Base-by-base conservation (phyloP, 30 jellyfish, hydroid and myxozoan genomes). In the Chrysaora quinquecirrha region DNA sequence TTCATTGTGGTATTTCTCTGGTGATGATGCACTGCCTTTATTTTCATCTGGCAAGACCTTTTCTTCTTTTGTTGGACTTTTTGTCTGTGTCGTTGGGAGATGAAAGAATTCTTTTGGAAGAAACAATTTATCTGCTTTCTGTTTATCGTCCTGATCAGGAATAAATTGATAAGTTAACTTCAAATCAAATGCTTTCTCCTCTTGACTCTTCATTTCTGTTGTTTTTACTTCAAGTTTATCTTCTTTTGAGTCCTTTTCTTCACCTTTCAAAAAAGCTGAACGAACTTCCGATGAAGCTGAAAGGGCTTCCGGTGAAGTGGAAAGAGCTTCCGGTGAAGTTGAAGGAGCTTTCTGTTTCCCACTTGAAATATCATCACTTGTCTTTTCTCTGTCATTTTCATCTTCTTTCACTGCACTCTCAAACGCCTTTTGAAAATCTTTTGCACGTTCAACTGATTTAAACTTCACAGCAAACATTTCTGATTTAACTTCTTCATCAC, bases 391-490 rank as follows among this genome's bases (percentile, higher is more conserved):
- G 6, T 38, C 54, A 38, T 38, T 14, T 38, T 38, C 54, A 6
- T 38, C 54, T 3, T 38, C 14, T 2, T 19, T 52, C 29, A 70
- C 82, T 2, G 84, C 76, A 3, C 38, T 25, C 1, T 28, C 34
- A 30, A 83, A 90, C 28, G 61, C 75, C 34, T 58, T 34, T 19
- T 76, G 83, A 71, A 90, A 90, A 28, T 32, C 47, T n/a, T 27
- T 60, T 6, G 90, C 89, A 11, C 24, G 22, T 30, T 84, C 94
- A 11, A 58, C 77, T 6, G 70, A 38, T 63, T 50, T 90, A 56
- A 90, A 90, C 9, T 86, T 82, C 25, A 60, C 98, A 0, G 97
- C 97, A 34, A 91, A 91, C 38, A 85, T 85, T 81, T 71, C 88
- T 24, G 76, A 76, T 56, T 48, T 80, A 46, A 34, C 75, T 22